Evolutionary conservation across 2,888 invertebrate species (phyloP).

Genomic region (Yponomeuta cagnagella): DNA sequence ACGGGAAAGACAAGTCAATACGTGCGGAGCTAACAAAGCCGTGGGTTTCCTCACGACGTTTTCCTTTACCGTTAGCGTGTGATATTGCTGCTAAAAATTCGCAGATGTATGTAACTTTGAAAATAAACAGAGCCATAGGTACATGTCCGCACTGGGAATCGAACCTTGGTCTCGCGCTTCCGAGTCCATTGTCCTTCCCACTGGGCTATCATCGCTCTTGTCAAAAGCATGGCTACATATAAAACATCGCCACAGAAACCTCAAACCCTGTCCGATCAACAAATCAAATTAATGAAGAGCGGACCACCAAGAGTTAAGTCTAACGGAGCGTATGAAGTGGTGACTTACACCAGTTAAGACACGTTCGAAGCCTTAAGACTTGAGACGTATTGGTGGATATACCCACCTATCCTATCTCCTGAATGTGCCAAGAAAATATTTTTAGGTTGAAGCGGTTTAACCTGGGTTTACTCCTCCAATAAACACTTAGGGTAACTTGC

Average conservation of each 20-base stretch:
- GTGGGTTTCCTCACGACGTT: neutral
- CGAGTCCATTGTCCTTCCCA: no score
- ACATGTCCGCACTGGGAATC: no score
- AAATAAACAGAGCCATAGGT: no score
- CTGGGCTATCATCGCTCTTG: neutral
- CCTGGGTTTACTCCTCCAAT: no score
- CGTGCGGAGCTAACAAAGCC: neutral
- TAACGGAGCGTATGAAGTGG: conserved; percentile 4
- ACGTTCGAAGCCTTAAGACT: neutral
- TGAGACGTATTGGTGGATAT: neutral
- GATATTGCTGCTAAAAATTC: no score
- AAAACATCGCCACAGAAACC: neutral
- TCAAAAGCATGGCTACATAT: neutral
- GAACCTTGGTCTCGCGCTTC: no score
- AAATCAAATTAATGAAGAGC: conserved; percentile 12
- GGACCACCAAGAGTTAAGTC: conserved; percentile 13
- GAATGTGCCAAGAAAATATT: neutral
- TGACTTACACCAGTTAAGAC: neutral
- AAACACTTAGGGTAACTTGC: no score
- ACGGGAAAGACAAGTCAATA: no score
- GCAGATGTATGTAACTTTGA: no score
- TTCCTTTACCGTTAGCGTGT: no score
- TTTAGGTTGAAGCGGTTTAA: neutral
- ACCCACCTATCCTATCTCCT: neutral
- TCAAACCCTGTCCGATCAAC: neutral